phyloP scores from a whole-genome alignment of 2,113 vertebrate species.

The Myocastor coypus region DNA sequence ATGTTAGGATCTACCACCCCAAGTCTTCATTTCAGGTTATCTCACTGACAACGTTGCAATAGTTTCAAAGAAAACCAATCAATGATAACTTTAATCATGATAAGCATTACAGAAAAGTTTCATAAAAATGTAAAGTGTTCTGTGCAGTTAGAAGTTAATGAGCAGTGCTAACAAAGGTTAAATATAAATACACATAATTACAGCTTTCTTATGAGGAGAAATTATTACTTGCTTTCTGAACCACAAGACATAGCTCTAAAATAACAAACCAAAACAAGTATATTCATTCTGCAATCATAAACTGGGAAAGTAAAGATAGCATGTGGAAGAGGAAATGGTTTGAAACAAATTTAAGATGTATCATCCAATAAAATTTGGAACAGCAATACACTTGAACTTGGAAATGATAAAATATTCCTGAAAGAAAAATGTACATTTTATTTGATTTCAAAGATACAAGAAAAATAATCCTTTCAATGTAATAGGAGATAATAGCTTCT shows the following conservation, averaged over 20 bases:
- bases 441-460: slow-evolving; percentile 65
- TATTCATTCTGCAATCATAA: slow-evolving; percentile 77
- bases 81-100: slow-evolving; percentile 67
- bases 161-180: slow-evolving; percentile 85
- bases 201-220: slow-evolving; percentile 82
- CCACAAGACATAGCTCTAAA: slow-evolving; percentile 77
- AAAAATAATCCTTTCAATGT: neutral
- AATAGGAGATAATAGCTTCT: neutral
- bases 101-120: slow-evolving; percentile 75
- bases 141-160: slow-evolving; percentile 80
- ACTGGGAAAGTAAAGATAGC: slow-evolving; percentile 70
- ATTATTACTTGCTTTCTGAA: slow-evolving; percentile 83
- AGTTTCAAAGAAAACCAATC: slow-evolving; percentile 50
- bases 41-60: slow-evolving; percentile 34
- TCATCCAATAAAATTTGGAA: neutral
- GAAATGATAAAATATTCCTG: slow-evolving; percentile 50
- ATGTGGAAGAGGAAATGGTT: slow-evolving; percentile 63
- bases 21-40: slow-evolving; percentile 22
- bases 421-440: slow-evolving; percentile 52
- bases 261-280: slow-evolving; percentile 80
- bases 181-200: slow-evolving; percentile 86
- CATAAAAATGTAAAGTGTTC: slow-evolving; percentile 80
- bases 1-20: neutral
- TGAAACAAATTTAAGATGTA: slow-evolving; percentile 55
- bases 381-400: slow-evolving; percentile 55